phyloP scores from a whole-genome alignment of 2,888 invertebrate genomes.

The Mythimna vitellina region DNA sequence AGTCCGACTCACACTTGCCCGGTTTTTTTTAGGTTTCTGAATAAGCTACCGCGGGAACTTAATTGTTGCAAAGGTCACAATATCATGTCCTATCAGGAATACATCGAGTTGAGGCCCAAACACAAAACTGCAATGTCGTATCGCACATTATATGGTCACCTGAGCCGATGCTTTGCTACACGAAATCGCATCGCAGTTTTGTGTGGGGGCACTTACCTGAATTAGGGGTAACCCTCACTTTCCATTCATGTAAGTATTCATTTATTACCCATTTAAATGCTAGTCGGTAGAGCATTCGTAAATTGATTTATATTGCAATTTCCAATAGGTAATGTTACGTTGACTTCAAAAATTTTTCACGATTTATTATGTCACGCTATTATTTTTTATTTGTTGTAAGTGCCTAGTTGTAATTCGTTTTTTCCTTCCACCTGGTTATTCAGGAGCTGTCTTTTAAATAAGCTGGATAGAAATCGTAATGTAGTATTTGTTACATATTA shows the following conservation, averaged over 20 bases:
- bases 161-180: too few species aligned
- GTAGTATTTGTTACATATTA: constrained; percentile 41
- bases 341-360: background rate
- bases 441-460: constrained; percentile 22
- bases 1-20: too few species aligned
- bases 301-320: constrained; percentile 18
- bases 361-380: background rate
- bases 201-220: too few species aligned
- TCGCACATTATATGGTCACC: too few species aligned
- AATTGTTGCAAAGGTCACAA: too few species aligned
- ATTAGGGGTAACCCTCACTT: background rate
- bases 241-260: background rate
- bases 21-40: too few species aligned
- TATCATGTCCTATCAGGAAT: too few species aligned
- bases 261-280: constrained; percentile 2
- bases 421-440: background rate
- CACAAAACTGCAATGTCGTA: too few species aligned
- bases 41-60: too few species aligned
- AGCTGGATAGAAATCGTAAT: constrained; percentile 27
- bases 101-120: too few species aligned
- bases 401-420: constrained; percentile 19
- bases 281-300: background rate
- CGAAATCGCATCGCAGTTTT: too few species aligned
- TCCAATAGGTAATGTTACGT: background rate
- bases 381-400: constrained; percentile 12